Conservation (phyloP, 1,140 invertebrate genomes). For the Achroia grisella region DNA sequence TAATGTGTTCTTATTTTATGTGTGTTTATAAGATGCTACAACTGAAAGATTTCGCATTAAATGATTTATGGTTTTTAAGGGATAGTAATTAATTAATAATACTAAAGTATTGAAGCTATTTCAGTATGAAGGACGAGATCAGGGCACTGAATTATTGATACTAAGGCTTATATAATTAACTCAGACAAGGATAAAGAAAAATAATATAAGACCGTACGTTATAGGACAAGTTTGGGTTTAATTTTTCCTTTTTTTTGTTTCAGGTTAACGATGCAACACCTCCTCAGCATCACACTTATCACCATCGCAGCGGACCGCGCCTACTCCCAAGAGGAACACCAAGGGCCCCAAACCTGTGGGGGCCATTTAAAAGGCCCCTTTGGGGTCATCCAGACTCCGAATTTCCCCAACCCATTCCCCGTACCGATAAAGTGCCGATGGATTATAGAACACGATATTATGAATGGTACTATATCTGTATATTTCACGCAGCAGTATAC, state of each 20-base stretch:
- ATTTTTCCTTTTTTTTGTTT: slow-evolving; percentile 32
- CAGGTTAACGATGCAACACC: slow-evolving; percentile 45
- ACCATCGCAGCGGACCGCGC: slow-evolving; percentile 30
- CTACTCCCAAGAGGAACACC: slow-evolving; percentile 40
- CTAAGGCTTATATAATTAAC: no score
- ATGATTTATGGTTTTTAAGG: no score
- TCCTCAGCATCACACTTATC: slow-evolving; percentile 46
- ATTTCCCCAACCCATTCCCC: slow-evolving; percentile 85
- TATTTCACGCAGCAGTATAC: slow-evolving; percentile 93
- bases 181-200: no score
- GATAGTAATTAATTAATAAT: no score
- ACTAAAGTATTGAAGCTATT: no score
- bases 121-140: no score
- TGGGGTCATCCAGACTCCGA: slow-evolving; percentile 86
- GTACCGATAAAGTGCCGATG: slow-evolving; percentile 89
- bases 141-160: no score
- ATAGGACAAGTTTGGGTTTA: no score
- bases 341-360: slow-evolving; percentile 74
- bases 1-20: neutral
- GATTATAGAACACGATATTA: slow-evolving; percentile 86
- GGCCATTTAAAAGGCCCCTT: slow-evolving; percentile 75
- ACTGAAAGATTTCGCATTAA: no score
- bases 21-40: no score
- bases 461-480: slow-evolving; percentile 81
- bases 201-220: no score